Conservation (phyloP, 2,113 vertebrate genomes). For the Rhinogobius similis region DNA sequence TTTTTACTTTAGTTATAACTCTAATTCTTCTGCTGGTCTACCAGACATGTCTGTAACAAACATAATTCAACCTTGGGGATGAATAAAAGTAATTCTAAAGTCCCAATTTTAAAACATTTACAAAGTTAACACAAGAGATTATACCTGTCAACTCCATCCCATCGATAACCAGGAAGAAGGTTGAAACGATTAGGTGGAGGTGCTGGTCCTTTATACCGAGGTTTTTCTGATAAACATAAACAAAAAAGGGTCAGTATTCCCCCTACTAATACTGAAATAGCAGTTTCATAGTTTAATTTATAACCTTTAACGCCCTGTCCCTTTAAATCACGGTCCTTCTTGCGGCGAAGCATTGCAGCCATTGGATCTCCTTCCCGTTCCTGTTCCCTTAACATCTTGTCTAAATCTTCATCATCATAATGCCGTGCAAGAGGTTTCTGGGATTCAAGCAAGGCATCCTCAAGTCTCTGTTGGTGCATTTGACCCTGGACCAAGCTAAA, state of each 20-base stretch:
- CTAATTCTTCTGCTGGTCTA: too few relatives aligned
- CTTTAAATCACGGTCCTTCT: constrained; percentile 83
- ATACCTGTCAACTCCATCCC: constrained; percentile 96
- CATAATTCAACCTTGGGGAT: too few relatives aligned
- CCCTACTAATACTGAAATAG: not conserved
- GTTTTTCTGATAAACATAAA: constrained; percentile 77
- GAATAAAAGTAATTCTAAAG: too few relatives aligned
- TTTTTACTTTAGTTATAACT: too few relatives aligned
- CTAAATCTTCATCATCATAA: constrained; percentile 89
- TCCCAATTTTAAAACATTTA: not conserved
- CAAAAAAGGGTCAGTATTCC: not conserved
- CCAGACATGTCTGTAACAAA: too few relatives aligned
- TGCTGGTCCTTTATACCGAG: constrained; percentile 86
- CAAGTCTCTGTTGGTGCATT: constrained; percentile 89
- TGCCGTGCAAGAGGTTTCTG: constrained; percentile 93
- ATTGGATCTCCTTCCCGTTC: constrained; percentile 95
- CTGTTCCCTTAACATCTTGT: constrained; percentile 90
- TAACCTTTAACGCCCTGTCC: constrained; percentile 77
- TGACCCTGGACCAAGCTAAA: constrained; percentile 85
- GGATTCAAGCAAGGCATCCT: constrained; percentile 87
- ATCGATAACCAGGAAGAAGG: constrained; percentile 91
- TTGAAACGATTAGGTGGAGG: constrained; percentile 95
- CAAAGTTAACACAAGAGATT: not conserved
- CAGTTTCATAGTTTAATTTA: not conserved
- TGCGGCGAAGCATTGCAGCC: constrained; percentile 88